phyloP scores from a whole-genome alignment of 2,888 invertebrate species.

The Synanthedon formicaeformis region DNA sequence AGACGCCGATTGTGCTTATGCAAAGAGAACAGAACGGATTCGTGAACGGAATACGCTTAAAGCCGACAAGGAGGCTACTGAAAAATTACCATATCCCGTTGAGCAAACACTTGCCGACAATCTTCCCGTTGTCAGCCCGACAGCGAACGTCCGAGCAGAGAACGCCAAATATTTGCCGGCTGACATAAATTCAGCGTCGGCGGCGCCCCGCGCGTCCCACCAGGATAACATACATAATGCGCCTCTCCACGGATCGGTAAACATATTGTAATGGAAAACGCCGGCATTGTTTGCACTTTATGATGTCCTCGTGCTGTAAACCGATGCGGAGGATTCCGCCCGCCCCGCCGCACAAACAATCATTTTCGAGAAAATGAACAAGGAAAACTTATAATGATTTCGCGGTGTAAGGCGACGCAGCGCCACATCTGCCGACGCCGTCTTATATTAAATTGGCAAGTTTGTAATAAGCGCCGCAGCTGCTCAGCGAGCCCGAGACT shows the following conservation, averaged over 20 bases:
- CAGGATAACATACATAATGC: constrained; percentile 70
- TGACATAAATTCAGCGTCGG: constrained; percentile 53
- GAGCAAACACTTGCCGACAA: constrained; percentile 61
- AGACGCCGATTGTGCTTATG: constrained; percentile 15
- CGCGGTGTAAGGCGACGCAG: background rate
- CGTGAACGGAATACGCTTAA: constrained; percentile 44
- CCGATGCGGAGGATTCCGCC: constrained; percentile 43
- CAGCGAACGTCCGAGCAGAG: constrained; percentile 52
- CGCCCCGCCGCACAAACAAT: constrained; percentile 24
- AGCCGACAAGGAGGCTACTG: constrained; percentile 28
- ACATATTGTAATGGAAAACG: constrained; percentile 72
- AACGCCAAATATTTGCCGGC: constrained; percentile 68
- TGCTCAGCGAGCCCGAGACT: constrained; percentile 17
- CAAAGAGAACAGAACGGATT: constrained; percentile 29
- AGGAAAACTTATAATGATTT: background rate
- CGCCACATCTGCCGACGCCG: background rate
- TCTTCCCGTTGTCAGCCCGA: constrained; percentile 62
- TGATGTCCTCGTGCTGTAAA: constrained; percentile 63
- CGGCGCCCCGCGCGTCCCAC: constrained; percentile 47
- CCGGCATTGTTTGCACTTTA: constrained; percentile 68
- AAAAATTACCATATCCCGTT: constrained; percentile 61
- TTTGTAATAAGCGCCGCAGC: constrained; percentile 17
- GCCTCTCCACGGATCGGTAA: constrained; percentile 66
- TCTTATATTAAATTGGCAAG: constrained; percentile 1
- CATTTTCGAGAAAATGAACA: constrained; percentile 16